These are phyloP conservation scores for Macrostomum cliftonense DNA, from an alignment of 2,888 invertebrate genomes.

Conservation along the genomic window DNA sequence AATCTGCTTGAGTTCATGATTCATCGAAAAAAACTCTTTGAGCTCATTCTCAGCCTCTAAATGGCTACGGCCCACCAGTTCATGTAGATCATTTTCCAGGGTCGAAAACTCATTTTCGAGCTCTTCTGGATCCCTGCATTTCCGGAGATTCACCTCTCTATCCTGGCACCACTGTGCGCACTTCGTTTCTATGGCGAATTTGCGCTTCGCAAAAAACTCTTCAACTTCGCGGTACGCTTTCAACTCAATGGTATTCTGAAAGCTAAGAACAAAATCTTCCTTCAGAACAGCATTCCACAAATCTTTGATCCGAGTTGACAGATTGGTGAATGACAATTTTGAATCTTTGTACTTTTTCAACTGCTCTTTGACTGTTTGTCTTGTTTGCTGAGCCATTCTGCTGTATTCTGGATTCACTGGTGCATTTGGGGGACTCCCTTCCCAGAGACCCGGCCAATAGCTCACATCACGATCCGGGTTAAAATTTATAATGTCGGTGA, in stretches of 20 bases:
- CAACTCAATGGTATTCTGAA: conserved; percentile 5
- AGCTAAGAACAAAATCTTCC: conserved; percentile 10
- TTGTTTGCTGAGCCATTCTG: neutral
- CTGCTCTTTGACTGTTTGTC: neutral
- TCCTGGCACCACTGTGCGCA: too few relatives aligned
- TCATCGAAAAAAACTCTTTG: too few relatives aligned
- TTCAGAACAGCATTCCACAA: conserved; percentile 7
- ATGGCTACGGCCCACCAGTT: too few relatives aligned
- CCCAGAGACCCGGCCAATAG: conserved; percentile 6
- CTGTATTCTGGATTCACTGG: conserved; percentile 7
- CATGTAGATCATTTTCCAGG: too few relatives aligned
- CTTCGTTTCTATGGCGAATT: too few relatives aligned
- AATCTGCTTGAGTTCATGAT: too few relatives aligned
- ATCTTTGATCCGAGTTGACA: neutral
- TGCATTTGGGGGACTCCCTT: conserved; percentile 10
- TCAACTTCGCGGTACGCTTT: conserved; percentile 3
- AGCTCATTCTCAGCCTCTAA: too few relatives aligned
- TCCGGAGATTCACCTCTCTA: too few relatives aligned
- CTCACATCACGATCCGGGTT: neutral
- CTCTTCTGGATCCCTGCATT: too few relatives aligned
- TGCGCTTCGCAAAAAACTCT: too few relatives aligned
- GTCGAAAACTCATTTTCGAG: too few relatives aligned
- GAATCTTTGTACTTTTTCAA: neutral
- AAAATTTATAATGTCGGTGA: too few relatives aligned
- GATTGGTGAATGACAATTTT: neutral